These are phyloP conservation scores for Psilopsiagon aurifrons DNA, from an alignment of 2,113 vertebrate genomes.

Conservation along the genomic window DNA sequence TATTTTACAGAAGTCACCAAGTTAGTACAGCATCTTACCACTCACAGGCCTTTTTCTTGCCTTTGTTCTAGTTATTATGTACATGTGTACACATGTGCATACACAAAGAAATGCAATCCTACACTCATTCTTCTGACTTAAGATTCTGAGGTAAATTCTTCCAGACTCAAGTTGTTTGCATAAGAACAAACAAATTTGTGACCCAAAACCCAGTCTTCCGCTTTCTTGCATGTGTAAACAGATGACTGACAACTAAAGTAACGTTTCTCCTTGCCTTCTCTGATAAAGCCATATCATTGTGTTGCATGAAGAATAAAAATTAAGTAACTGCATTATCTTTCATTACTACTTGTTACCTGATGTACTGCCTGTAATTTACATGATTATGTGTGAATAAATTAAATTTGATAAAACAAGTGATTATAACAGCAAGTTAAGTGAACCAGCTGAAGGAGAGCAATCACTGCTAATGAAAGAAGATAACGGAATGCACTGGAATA, in stretches of 20 bases:
- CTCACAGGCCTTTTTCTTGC: background rate
- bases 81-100: too few species aligned
- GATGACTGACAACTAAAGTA: background rate
- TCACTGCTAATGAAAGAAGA: constrained; percentile 40
- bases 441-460: constrained; percentile 29
- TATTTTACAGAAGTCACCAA: background rate
- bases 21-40: background rate
- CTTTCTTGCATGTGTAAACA: background rate
- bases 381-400: constrained; percentile 52
- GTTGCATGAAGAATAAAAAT: constrained; percentile 22
- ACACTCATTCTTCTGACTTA: background rate
- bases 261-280: background rate
- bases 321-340: constrained; percentile 21
- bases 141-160: background rate
- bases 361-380: constrained; percentile 57
- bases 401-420: constrained; percentile 45
- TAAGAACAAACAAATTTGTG: background rate
- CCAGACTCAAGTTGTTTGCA: background rate
- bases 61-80: background rate
- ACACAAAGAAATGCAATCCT: background rate
- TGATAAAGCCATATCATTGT: background rate
- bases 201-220: fast-evolving
- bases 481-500: constrained; percentile 8
- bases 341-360: constrained; percentile 55
- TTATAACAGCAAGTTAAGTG: constrained; percentile 41